Base-by-base conservation (phyloP, 2,113 vertebrate species). In the Bufo bufo region DNA sequence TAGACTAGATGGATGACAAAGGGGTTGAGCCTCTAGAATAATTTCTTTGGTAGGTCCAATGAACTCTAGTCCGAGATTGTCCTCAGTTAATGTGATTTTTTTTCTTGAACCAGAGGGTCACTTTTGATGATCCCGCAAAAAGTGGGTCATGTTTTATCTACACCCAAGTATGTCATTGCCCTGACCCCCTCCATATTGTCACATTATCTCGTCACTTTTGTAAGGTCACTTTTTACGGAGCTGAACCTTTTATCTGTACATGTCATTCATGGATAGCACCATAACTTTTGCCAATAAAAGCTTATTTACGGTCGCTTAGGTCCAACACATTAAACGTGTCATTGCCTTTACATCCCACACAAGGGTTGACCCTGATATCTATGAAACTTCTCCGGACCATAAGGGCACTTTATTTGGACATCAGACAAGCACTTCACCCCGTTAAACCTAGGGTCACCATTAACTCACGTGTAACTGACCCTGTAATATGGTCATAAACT, bases 401-500 rank as follows among this genome's bases (percentile, higher is more conserved):
- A 4, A 63, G 56, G 86, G 13, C 79, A 50, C 77, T 77, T 45
- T 54, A 59, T 50, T 52, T 17, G 54, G 74, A 7, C 43, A 49
- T 63, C 65, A 47, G 69, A 13, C 58, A 77, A 14, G 52, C 49
- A 17, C 20, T 85, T 59, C 74, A 43, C 19, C 23, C 49, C 33
- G 66, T 43, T 86, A 85, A 75, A 86, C 20, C 17, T 19, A 4
- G 59, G n/a, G 17, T n/a, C 69, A 69, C 6, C 61, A 80, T 69
- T 69, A 66, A 23, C 7, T 69, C 77, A 17, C 16, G 77, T 20
- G 50, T 54, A 66, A 56, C 72, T 58, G 75, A 77, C 81, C 87
- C 74, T 89, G 77, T 69, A 56, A 87, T 71, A 79, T 4, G 63
- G 16, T 12, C 20, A 63, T 85, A 82, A 87, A 58, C 56, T 12